Conservation (phyloP, 2,797 vertebrate species). For the Mus caroli region DNA sequence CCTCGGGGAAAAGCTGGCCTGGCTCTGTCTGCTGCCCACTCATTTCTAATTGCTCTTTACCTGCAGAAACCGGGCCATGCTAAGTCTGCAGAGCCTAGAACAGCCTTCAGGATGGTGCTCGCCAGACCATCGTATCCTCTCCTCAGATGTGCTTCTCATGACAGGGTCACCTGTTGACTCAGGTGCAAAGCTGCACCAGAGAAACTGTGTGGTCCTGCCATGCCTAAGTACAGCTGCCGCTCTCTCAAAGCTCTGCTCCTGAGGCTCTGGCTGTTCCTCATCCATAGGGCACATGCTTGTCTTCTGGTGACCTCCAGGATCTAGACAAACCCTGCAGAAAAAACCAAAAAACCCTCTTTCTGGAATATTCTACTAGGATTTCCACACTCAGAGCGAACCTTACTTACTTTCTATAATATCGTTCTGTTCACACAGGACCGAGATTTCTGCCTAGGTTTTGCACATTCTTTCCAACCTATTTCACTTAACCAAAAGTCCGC, state of each 20-base stretch:
- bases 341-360: not conserved
- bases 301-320: not conserved
- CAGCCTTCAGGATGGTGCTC: not conserved
- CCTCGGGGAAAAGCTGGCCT: not conserved
- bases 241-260: not conserved
- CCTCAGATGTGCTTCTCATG: not conserved
- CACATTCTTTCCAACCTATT: not conserved
- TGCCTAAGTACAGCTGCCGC: too few species aligned
- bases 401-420: not conserved
- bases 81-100: not conserved
- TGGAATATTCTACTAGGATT: constrained; percentile 29
- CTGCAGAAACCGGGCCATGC: not conserved
- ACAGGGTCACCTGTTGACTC: not conserved
- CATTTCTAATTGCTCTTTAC: not conserved
- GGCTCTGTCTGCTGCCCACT: not conserved
- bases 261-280: not conserved
- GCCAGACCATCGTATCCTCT: not conserved
- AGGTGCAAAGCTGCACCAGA: not conserved
- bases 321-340: not conserved
- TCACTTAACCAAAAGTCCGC: not conserved
- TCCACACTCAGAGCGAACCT: not conserved
- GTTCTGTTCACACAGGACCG: not conserved
- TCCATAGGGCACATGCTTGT: too few species aligned
- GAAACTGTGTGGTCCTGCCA: not conserved
- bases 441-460: constrained; percentile 16